A percentile compares a stretch with the other conserved stretches of the same genome.
Conservation (phyloP, 2,797 vertebrate species). For the Myotis vivesi region DNA sequence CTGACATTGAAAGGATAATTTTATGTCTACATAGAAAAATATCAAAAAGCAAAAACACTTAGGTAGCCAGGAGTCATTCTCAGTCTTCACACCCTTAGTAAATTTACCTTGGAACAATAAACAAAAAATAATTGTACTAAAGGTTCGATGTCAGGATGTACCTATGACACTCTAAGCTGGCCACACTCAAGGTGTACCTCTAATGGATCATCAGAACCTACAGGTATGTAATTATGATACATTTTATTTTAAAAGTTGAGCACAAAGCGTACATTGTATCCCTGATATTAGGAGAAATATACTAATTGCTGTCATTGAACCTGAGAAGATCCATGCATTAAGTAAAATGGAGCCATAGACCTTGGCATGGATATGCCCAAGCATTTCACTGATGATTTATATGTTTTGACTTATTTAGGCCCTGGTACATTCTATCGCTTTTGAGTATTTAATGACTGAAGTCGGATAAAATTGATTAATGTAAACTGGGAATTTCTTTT, state of each 20-base stretch:
- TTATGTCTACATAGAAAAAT: conserved; percentile 20
- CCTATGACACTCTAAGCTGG: neutral
- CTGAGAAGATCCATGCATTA: neutral
- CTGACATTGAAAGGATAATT: conserved; percentile 13
- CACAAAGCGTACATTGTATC: neutral
- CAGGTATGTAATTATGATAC: neutral
- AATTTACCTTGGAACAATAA: neutral
- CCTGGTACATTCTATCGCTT: neutral
- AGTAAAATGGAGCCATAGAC: neutral
- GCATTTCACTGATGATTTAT: neutral
- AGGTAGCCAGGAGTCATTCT: conserved; percentile 16
- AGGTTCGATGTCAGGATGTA: neutral
- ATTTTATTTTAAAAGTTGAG: neutral
- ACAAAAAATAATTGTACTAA: neutral
- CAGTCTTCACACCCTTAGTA: neutral
- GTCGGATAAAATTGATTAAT: neutral
- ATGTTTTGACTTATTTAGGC: neutral
- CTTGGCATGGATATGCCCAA: neutral
- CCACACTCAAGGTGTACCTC: neutral
- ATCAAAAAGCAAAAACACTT: conserved; percentile 25
- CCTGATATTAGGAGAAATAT: neutral
- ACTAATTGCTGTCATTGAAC: neutral
- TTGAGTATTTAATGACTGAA: neutral
- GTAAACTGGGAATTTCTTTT: neutral
- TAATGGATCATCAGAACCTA: neutral